phyloP scores from a whole-genome alignment of 2,113 vertebrate species.

The Gopherus evgoodei region DNA sequence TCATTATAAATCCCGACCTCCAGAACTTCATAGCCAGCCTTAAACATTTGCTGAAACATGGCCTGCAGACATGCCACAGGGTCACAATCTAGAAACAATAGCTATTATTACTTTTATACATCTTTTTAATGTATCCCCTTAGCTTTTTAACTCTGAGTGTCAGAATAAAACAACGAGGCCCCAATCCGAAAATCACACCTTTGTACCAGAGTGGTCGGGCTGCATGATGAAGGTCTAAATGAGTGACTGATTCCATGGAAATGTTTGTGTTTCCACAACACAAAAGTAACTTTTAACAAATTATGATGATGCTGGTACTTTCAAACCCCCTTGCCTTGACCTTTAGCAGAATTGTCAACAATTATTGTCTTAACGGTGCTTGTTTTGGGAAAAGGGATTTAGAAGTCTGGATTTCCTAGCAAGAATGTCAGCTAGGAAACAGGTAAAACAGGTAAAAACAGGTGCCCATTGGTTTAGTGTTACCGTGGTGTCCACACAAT shows the following conservation, averaged over 20 bases:
- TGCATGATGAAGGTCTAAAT: neutral
- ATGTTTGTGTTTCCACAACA: neutral
- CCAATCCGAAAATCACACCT: neutral
- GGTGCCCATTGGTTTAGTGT: accelerated
- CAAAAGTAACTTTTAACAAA: neutral
- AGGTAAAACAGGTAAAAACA: too few relatives aligned
- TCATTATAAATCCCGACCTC: neutral
- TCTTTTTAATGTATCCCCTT: neutral
- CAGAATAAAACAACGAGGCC: neutral
- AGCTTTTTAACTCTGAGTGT: neutral
- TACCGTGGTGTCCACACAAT: neutral
- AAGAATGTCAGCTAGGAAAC: accelerated
- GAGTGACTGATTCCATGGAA: neutral
- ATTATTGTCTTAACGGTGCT: accelerated
- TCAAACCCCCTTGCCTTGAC: neutral
- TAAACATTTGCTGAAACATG: accelerated
- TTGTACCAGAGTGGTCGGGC: neutral
- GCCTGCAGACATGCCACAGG: neutral
- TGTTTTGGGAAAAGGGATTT: accelerated
- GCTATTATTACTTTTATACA: conserved; percentile 1
- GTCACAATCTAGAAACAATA: neutral
- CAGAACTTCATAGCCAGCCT: accelerated
- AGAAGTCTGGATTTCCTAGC: neutral
- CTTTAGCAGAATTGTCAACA: neutral
- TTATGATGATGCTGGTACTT: neutral